Conservation (phyloP, 2,797 vertebrate species). For the Girardinus metallicus region DNA sequence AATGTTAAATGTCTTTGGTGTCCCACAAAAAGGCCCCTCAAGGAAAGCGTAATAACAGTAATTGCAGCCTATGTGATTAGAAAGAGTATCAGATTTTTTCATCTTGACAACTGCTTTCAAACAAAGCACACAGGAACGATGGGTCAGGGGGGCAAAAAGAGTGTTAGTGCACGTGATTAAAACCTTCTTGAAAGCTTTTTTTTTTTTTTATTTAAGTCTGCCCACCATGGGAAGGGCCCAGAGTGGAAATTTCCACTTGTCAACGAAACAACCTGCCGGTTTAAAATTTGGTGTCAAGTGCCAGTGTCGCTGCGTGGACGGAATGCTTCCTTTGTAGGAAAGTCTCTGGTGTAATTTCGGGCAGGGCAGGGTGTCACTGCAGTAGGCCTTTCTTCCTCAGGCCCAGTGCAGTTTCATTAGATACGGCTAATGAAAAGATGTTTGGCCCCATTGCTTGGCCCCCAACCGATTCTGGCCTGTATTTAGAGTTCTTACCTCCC, state of each 20-base stretch:
- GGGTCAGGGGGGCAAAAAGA: slow-evolving; percentile 22
- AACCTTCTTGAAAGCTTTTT: slow-evolving; percentile 52
- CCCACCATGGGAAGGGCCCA: slow-evolving; percentile 57
- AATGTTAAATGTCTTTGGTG: slow-evolving; percentile 50
- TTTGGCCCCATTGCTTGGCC: slow-evolving; percentile 67
- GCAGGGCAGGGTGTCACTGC: slow-evolving; percentile 81
- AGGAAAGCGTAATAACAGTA: slow-evolving; percentile 73
- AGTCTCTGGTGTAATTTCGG: slow-evolving; percentile 81
- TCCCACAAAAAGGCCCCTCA: slow-evolving; percentile 62
- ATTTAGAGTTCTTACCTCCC: slow-evolving; percentile 74
- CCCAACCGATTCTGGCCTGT: slow-evolving; percentile 76
- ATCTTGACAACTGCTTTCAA: slow-evolving; percentile 76
- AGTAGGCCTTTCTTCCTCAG: slow-evolving; percentile 79
- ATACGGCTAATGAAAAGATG: slow-evolving; percentile 86
- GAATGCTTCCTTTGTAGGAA: slow-evolving; percentile 82
- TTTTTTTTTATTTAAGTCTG: slow-evolving; percentile 47
- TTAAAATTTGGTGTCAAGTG: slow-evolving; percentile 81
- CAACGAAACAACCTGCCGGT: slow-evolving; percentile 63
- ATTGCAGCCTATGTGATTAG: slow-evolving; percentile 70
- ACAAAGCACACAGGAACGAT: slow-evolving; percentile 54
- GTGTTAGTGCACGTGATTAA: slow-evolving; percentile 58
- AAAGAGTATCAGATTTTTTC: slow-evolving; percentile 75
- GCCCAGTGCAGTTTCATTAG: slow-evolving; percentile 84
- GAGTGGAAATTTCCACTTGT: slow-evolving; percentile 82
- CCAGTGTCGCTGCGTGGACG: slow-evolving; percentile 79